Percentiles rank a stretch among this genome's conserved stretches.
These are phyloP conservation scores for Cantharis rufa DNA, from an alignment of 2,888 invertebrate genomes.

Conservation along the genomic window DNA sequence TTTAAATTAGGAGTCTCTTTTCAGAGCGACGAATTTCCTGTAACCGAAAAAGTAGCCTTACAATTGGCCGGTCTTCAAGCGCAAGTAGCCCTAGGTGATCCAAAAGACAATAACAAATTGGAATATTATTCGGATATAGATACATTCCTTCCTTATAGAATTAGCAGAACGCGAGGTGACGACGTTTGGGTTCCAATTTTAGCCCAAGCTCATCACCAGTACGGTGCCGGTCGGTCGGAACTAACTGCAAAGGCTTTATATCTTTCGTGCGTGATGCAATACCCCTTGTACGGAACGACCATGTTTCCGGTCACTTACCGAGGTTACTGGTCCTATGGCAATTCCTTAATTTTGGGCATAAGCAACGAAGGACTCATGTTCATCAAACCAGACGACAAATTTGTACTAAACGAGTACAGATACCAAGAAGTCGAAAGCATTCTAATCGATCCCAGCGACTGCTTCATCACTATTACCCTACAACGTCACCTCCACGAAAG, in stretches of 20 bases:
- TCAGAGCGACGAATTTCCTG: conserved; percentile 91
- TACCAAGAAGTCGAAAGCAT: conserved; percentile 91
- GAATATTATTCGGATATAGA: conserved; percentile 91
- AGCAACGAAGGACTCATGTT: conserved; percentile 90
- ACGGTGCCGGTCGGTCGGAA: conserved; percentile 90
- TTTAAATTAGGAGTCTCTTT: conserved; percentile 33
- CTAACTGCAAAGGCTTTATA: conserved; percentile 92
- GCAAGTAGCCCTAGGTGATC: conserved; percentile 90
- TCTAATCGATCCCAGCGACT: conserved; percentile 88
- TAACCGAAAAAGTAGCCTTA: conserved; percentile 91
- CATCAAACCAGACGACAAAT: conserved; percentile 90
- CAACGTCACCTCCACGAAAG: conserved; percentile 70
- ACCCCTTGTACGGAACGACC: conserved; percentile 70
- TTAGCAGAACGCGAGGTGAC: conserved; percentile 75
- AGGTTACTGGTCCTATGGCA: conserved; percentile 91
- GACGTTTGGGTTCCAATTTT: conserved; percentile 88
- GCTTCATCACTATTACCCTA: conserved; percentile 87
- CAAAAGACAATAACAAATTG: conserved; percentile 74
- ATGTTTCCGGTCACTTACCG: conserved; percentile 81
- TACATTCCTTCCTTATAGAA: conserved; percentile 84
- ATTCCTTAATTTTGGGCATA: conserved; percentile 76
- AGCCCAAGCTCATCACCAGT: conserved; percentile 86
- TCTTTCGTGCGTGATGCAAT: conserved; percentile 94
- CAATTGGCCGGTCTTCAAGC: conserved; percentile 93
- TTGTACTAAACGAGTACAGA: conserved; percentile 86